Evolutionary conservation across 2,888 invertebrate genomes (phyloP), one percentile per base, ranked within the genome.

Genomic region (Eupithecia pulchellata): DNA sequence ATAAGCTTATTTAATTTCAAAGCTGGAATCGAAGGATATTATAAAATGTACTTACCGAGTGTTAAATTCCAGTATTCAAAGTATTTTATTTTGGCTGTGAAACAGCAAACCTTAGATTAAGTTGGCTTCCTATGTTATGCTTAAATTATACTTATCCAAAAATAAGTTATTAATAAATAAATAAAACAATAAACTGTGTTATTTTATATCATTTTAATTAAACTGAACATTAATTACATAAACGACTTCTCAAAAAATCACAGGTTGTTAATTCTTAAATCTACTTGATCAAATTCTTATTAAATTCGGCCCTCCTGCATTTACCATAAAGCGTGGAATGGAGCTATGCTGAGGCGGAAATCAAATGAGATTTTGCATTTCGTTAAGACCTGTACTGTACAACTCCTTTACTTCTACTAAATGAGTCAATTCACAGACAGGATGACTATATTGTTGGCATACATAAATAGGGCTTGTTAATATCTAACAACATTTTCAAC

Each of bases 221-320:
- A 52, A 34, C 52, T 70, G 63, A 62, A 64, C 58, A 68, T 71
- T 64, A 17, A 71, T 68, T 69, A 69, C 79, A 80, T 78, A 76
- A 81, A 73, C 77, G 80, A 83, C 83, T 81, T 84, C 82, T 82
- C 81, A 75, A 81, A 75, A 81, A 85, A 89, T 90, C 90, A 90
- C 90, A 90, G 89, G 84, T 88, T 83, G 88, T 89, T 87, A 88
- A 85, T 81, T 69, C 84, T 85, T 83, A 84, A 30, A 77, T 57
- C 69, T 66, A 69, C 62, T n/a, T 52, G 60, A 52, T 36, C 1
- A n/a, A 60, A 30, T 39, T 39, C 14, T n/a, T n/a, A n/a, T 27
- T 52, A 34, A 27, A 52, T 34, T 61, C 47, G 29, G 30, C 5
- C 25, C 30, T 30, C 58, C 61, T 61, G 66, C 60, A 27, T n/a